Conservation (phyloP, 2,797 vertebrate genomes). For the Acanthiza pusilla region DNA sequence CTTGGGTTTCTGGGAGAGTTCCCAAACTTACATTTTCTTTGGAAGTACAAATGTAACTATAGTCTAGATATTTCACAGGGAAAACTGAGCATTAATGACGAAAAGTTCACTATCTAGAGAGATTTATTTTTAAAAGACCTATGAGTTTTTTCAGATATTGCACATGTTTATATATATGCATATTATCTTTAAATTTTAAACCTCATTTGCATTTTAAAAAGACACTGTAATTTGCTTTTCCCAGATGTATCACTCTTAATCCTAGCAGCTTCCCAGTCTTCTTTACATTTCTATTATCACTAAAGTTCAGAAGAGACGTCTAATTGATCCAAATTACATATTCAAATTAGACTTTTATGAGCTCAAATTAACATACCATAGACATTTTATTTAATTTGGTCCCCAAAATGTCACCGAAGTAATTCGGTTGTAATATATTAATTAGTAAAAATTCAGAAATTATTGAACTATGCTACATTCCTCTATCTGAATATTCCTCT, state of each 20-base stretch:
- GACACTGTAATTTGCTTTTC: constrained; percentile 50
- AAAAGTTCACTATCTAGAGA: neutral
- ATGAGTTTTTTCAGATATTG: constrained; percentile 28
- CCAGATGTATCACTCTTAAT: constrained; percentile 67
- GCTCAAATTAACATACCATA: constrained; percentile 67
- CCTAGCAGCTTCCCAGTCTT: constrained; percentile 57
- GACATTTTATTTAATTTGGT: constrained; percentile 66
- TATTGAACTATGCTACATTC: constrained; percentile 30
- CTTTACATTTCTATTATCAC: constrained; percentile 70
- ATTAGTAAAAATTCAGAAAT: constrained; percentile 63
- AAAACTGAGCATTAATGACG: neutral
- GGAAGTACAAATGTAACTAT: neutral
- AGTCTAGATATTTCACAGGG: neutral
- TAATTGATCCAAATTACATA: constrained; percentile 72
- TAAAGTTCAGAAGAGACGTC: constrained; percentile 66
- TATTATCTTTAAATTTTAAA: constrained; percentile 67
- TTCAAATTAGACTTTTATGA: constrained; percentile 73
- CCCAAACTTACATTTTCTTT: neutral
- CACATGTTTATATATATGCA: constrained; percentile 48
- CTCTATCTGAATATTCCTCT: neutral
- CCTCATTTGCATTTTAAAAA: constrained; percentile 65
- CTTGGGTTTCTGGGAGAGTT: neutral
- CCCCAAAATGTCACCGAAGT: constrained; percentile 54
- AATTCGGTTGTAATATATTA: constrained; percentile 66
- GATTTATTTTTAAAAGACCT: neutral